These are phyloP conservation scores for Chloroclystis v-ata DNA, from an alignment of 2,888 invertebrate species.

Conservation along the genomic window DNA sequence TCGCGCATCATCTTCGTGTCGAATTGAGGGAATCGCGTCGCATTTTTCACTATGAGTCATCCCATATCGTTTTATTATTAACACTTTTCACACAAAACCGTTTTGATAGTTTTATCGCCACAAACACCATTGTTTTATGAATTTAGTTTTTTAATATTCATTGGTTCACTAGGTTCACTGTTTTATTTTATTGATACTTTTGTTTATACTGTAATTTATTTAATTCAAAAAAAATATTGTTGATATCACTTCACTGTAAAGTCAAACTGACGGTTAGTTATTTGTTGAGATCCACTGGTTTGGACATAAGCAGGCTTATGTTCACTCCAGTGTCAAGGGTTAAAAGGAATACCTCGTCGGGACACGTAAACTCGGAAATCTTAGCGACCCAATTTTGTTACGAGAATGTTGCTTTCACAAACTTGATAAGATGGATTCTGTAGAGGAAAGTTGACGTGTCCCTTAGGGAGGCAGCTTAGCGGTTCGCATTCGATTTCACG, in stretches of 20 bases:
- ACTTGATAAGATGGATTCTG: constrained; percentile 21
- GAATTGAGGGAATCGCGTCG: constrained; percentile 63
- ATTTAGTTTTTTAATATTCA: constrained; percentile 44
- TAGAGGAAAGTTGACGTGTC: constrained; percentile 44
- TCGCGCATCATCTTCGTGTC: constrained; percentile 76
- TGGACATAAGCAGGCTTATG: constrained; percentile 65
- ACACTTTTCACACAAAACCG: constrained; percentile 62
- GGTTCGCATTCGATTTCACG: constrained; percentile 70
- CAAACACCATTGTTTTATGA: constrained; percentile 61
- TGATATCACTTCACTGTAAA: constrained; percentile 65
- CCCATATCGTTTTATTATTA: constrained; percentile 73
- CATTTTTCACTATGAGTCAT: constrained; percentile 77
- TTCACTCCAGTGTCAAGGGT: constrained; percentile 53
- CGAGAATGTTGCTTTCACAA: constrained; percentile 21
- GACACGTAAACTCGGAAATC: constrained; percentile 45
- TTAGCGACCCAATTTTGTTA: constrained; percentile 24
- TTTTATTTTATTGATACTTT: constrained; percentile 43
- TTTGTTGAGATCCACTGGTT: constrained; percentile 46
- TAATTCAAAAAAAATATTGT: constrained; percentile 63
- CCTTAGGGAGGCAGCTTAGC: constrained; percentile 70
- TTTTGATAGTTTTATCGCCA: constrained; percentile 46
- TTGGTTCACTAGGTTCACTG: constrained; percentile 53
- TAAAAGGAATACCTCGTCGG: constrained; percentile 54
- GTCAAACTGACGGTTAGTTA: constrained; percentile 30
- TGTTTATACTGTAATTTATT: constrained; percentile 54